These are phyloP conservation scores for Laothoe populi DNA, from an alignment of 2,888 invertebrate species.

Conservation along the genomic window DNA sequence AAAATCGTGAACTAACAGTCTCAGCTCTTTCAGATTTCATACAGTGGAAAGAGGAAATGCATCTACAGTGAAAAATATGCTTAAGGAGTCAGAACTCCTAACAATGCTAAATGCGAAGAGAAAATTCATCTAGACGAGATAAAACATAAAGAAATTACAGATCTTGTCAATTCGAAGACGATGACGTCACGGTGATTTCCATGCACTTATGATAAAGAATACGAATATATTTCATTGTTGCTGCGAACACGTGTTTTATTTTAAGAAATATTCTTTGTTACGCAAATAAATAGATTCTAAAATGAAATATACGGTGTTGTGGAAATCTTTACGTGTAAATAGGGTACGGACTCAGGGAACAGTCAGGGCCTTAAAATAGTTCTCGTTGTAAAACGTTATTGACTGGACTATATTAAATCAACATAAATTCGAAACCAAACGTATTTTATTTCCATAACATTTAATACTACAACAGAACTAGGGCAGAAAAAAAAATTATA, in stretches of 20 bases:
- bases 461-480: too few relatives aligned
- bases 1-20: too few relatives aligned
- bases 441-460: too few relatives aligned
- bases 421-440: too few relatives aligned
- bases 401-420: too few relatives aligned
- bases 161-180: not conserved
- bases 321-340: not conserved
- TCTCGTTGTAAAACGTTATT: too few relatives aligned
- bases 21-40: too few relatives aligned
- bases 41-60: too few relatives aligned
- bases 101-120: too few relatives aligned
- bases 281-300: not conserved
- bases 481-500: too few relatives aligned
- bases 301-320: not conserved
- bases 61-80: too few relatives aligned
- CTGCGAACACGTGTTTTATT: slow-evolving; percentile 11
- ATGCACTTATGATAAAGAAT: slow-evolving; percentile 5
- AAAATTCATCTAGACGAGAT: not conserved
- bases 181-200: slow-evolving; percentile 3
- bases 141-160: not conserved
- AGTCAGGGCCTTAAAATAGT: not conserved
- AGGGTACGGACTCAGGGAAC: not conserved
- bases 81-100: too few relatives aligned
- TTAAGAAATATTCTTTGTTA: not conserved
- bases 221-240: not conserved